Evolutionary conservation across 2,888 invertebrate genomes (phyloP).

Genomic region (Lamellibrachia columna): DNA sequence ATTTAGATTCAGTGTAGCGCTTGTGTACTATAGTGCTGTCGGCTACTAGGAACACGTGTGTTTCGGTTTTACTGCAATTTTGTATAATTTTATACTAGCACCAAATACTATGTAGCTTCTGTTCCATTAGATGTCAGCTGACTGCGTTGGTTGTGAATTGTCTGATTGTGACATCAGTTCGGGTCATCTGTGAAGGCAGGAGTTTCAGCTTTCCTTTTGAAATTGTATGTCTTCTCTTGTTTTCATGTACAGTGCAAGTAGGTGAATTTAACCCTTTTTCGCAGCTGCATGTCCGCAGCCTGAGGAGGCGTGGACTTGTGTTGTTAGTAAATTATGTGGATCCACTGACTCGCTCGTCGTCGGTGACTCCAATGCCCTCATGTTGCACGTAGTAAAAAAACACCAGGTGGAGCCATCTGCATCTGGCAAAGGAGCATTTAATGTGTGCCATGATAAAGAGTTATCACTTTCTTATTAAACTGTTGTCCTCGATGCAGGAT

Average conservation of each 20-base stretch:
- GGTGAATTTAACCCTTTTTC: conserved; percentile 1
- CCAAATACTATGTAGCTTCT: neutral
- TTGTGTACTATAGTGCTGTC: neutral
- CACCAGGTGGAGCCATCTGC: conserved; percentile 6
- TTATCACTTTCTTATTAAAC: neutral
- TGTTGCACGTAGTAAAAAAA: neutral
- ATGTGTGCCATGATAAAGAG: neutral
- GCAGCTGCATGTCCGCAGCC: neutral
- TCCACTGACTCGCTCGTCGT: neutral
- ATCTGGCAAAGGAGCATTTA: neutral
- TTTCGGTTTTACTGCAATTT: neutral
- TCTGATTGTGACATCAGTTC: neutral
- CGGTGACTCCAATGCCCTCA: neutral
- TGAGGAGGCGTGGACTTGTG: neutral
- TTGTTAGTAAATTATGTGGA: neutral
- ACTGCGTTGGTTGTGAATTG: neutral
- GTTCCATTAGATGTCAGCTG: neutral
- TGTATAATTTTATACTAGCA: neutral
- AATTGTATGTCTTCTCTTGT: neutral
- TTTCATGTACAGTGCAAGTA: neutral
- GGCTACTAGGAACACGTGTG: neutral
- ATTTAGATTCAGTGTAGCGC: neutral
- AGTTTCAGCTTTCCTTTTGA: neutral
- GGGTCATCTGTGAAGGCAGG: neutral
- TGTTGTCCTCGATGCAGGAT: neutral